Percentiles rank a stretch among this genome's conserved stretches.
phyloP scores from a whole-genome alignment of 2,888 invertebrate species.

The Griposia aprilina region DNA sequence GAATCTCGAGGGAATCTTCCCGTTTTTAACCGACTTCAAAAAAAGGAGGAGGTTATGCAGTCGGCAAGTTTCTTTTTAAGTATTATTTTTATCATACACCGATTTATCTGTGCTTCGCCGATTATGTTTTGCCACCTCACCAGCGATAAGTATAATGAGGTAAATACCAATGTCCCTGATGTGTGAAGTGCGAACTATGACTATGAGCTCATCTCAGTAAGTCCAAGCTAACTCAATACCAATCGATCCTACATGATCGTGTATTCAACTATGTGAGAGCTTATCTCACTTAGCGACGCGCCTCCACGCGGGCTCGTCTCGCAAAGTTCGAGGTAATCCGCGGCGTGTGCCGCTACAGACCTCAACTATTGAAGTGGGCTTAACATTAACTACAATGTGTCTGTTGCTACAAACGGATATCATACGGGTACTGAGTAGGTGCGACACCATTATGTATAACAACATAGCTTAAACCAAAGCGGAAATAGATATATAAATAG shows the following conservation, averaged over 20 bases:
- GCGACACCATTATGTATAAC: not conserved
- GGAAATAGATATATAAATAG: not conserved
- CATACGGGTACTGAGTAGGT: not conserved
- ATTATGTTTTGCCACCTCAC: not conserved
- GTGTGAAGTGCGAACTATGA: not conserved
- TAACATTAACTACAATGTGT: not conserved
- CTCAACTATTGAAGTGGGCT: not conserved
- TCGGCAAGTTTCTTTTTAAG: not conserved
- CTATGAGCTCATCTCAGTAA: not conserved
- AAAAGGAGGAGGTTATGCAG: not conserved
- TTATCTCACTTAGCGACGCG: constrained; percentile 5
- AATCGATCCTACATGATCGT: not conserved
- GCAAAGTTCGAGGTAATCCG: not conserved
- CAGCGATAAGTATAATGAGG: not conserved
- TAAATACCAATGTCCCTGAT: not conserved
- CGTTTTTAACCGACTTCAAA: not conserved
- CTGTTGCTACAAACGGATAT: not conserved
- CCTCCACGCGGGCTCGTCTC: not conserved
- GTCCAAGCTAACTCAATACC: not conserved
- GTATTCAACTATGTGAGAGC: not conserved
- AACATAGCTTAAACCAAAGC: not conserved
- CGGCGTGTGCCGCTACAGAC: not conserved
- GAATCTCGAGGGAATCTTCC: not conserved
- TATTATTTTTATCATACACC: not conserved
- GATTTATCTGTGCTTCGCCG: not conserved